Evolutionary conservation across 2,797 vertebrate species (phyloP), one percentile per base, ranked within the genome.

Genomic region (Smutsia gigantea): DNA sequence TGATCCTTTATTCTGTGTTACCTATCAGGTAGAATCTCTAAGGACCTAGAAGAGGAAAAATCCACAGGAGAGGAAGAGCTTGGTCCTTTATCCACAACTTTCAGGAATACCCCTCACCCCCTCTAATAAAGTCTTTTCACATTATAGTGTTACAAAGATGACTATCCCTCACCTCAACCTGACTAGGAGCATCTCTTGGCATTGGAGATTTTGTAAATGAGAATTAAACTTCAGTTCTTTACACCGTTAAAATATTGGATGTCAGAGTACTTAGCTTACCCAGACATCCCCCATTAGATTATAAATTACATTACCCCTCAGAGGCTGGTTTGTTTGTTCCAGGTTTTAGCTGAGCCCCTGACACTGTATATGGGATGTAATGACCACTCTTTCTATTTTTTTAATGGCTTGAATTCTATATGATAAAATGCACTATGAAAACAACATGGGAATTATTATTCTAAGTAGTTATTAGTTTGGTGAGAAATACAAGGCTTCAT

Each of bases 381-480:
- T 46, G 4, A 81, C 9, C 5, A 49, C 34, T 63, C 23, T 55
- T 3, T 81, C 2, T 37, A 23, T 66, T 53, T 82, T 81, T 59
- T 85, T 79, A 93, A 81, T 75, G 87, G 79, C 1, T 46, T 83
- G 21, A n/a, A 53, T n/a, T 90, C 63, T 87, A 63, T 8, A 85
- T 72, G 10, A 88, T 72, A 93, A 93, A 64, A 66, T 69, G n/a
- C 53, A 57, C 17, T 29, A 72, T 68, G 39, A 64, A 74, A 84
- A 88, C 82, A 88, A 91, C 21, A 88, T 69, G 87, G 10, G 61
- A 86, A 95, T 68, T 84, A 78, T 75, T 93, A 37, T 87, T 88
- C 57, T 94, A 93, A 94, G 94, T 90, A 90, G 14, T 74, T 46
- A 83, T 57, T 78, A 27, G 11, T 91, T 77, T 46, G 51, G 9